Evolutionary conservation across 2,113 vertebrate genomes (phyloP), one percentile per base, ranked within the genome.

Genomic region (Dicerorhinus sumatrensis): DNA sequence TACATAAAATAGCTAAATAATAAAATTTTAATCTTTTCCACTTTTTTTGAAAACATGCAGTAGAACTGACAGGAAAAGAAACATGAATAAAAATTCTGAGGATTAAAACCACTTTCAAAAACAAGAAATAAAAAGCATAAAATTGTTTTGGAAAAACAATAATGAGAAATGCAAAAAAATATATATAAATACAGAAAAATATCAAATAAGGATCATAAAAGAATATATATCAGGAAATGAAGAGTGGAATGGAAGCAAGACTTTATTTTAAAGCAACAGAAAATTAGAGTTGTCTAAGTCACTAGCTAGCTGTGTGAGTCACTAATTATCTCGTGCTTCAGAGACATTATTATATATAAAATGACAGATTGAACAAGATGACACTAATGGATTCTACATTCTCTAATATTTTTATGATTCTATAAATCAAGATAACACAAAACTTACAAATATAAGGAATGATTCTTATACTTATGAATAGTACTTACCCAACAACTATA

Each of bases 331-430:
- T 69, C 11, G 0, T 62, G 58, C 54, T 91, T 89, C 39, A 73
- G n/a, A 92, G n/a, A 82, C 51, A 94, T n/a, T 77, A 36, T 79
- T 81, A 56, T 46, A 80, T 13, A 80, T 60, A 85, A 80, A 93
- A 82, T 20, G 48, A 86, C 3, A 96, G 46, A 42, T 0, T 91
- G 10, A 23, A 69, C 29, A 94, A n/a, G 51, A 87, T 39, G 58
- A 83, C 63, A 60, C 72, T 86, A 77, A 60, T 51, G 27, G 48
- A 72, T 21, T 96, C 69, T 48, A 33, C n/a, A 79, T 82, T 12
- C 5, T 81, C 46, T 86, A 89, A 72, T 46, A 84, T 89, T 81
- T 91, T 93, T 67, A 73, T 89, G 33, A 77, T 10, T 76, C 54
- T 20, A 82, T 46, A 89, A 87, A 67, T 81, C 60, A 81, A 93